phyloP scores from a whole-genome alignment of 2,797 vertebrate species.

The Chromobotia macracanthus region DNA sequence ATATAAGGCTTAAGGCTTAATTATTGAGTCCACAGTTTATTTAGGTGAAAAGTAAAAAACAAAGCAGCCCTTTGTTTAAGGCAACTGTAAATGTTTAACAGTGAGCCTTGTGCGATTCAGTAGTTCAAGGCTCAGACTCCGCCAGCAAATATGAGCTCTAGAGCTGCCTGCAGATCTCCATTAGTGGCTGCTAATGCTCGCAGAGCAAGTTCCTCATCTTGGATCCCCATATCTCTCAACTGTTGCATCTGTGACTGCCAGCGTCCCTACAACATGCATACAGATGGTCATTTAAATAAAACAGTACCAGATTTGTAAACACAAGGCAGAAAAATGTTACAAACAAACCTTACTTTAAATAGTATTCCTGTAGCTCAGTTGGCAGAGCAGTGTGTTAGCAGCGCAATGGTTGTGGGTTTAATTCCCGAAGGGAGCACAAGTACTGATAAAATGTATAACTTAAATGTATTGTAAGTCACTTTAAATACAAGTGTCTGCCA shows the following conservation, averaged over 20 bases:
- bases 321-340: no score
- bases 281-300: no score
- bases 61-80: constrained; percentile 1
- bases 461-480: no score
- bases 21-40: constrained; percentile 13
- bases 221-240: constrained; percentile 97
- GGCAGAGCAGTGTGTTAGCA: no score
- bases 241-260: constrained; percentile 98
- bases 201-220: constrained; percentile 92
- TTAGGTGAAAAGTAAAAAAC: constrained; percentile 14
- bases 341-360: no score
- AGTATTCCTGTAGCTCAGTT: no score
- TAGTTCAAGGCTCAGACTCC: constrained; percentile 70
- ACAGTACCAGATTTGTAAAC: no score
- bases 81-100: not conserved
- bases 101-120: not conserved
- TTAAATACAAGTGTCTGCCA: no score
- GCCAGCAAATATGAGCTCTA: constrained; percentile 98
- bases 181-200: constrained; percentile 93
- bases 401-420: no score
- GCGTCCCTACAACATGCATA: constrained; percentile 78
- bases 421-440: no score
- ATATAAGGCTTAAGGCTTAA: not conserved
- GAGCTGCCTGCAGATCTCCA: constrained; percentile 94
- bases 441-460: no score